Conservation (phyloP, 2,113 vertebrate species). For the Chrysochloris asiatica region DNA sequence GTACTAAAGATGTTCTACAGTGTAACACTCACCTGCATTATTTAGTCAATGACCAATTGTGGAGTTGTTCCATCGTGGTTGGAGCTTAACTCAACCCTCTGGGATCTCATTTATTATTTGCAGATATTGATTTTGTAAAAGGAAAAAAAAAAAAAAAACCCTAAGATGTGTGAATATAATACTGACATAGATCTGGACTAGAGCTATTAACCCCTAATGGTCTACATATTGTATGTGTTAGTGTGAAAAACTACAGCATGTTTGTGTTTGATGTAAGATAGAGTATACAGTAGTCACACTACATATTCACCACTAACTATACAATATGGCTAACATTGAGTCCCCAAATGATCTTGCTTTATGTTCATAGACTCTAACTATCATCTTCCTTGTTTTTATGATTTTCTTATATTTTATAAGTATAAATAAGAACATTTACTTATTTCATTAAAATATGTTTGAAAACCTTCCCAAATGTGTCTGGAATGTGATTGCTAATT, state of each 20-base stretch:
- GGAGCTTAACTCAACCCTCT: constrained; percentile 92
- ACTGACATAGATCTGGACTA: constrained; percentile 90
- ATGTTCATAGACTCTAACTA: constrained; percentile 35
- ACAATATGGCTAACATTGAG: constrained; percentile 32
- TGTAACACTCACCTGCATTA: constrained; percentile 93
- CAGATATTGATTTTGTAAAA: constrained; percentile 96
- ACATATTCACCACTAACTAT: constrained; percentile 66
- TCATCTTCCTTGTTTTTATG: constrained; percentile 29
- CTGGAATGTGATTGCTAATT: background rate
- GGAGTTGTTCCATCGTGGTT: constrained; percentile 88
- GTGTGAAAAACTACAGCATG: constrained; percentile 60
- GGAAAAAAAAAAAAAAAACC: constrained; percentile 88
- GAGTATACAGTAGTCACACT: constrained; percentile 60
- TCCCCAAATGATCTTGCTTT: background rate
- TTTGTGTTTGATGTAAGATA: constrained; percentile 69
- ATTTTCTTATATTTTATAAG: constrained; percentile 57
- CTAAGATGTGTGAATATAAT: constrained; percentile 89
- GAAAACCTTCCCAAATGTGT: background rate
- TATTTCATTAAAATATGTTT: background rate
- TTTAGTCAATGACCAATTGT: constrained; percentile 95
- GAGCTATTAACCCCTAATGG: constrained; percentile 89
- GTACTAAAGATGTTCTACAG: constrained; percentile 93
- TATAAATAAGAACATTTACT: constrained; percentile 14
- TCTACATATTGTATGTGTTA: constrained; percentile 74
- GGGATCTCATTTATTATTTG: constrained; percentile 99